Percentiles rank a stretch among this genome's conserved stretches.
Evolutionary conservation across 2,113 vertebrate genomes (phyloP).

Genomic region (Percina caprodes): DNA sequence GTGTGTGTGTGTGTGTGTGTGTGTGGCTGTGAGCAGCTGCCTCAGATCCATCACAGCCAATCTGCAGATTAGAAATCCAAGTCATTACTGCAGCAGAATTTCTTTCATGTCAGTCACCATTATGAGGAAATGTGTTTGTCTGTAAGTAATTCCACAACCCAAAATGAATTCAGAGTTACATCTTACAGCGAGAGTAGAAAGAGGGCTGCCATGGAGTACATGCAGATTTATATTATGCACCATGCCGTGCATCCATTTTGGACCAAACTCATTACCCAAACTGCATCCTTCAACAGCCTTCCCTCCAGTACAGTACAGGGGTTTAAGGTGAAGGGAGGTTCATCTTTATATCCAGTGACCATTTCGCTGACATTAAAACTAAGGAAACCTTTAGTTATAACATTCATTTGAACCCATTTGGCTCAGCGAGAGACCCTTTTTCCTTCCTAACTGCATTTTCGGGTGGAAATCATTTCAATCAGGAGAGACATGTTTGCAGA

Average conservation of each 20-base stretch:
- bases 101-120: slow-evolving; percentile 45
- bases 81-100: slow-evolving; percentile 33
- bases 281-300: slow-evolving; percentile 7
- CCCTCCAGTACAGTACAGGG: neutral
- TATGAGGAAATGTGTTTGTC: slow-evolving; percentile 34
- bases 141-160: slow-evolving; percentile 28
- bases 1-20: too few relatives aligned
- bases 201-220: neutral
- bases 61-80: slow-evolving; percentile 42
- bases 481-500: too few relatives aligned
- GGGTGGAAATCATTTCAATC: neutral
- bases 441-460: neutral
- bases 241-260: slow-evolving; percentile 25
- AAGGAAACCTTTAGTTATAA: neutral
- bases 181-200: slow-evolving; percentile 13
- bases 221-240: slow-evolving; percentile 22
- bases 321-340: neutral
- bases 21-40: slow-evolving; percentile 6
- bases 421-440: neutral
- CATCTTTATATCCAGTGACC: neutral
- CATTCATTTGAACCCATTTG: neutral
- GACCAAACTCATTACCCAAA: slow-evolving; percentile 23
- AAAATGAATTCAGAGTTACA: slow-evolving; percentile 31
- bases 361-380: slow-evolving; percentile 7
- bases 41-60: slow-evolving; percentile 38